Conservation (phyloP, 2,113 vertebrate genomes). For the Epinephelus lanceolatus region DNA sequence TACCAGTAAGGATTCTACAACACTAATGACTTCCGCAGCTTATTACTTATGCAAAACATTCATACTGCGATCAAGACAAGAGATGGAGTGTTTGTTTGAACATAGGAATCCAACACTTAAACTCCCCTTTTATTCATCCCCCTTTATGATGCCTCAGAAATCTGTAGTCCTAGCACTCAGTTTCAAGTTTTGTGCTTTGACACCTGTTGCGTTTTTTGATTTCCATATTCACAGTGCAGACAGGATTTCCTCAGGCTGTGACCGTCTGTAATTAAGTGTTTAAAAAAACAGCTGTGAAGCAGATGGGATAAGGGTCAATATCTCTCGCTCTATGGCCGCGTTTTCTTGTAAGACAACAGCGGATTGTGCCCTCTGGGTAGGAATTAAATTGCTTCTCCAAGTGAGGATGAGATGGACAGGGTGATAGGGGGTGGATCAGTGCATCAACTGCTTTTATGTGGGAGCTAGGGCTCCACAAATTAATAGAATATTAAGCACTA, state of each 20-base stretch:
- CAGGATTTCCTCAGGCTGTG: background rate
- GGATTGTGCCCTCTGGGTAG: background rate
- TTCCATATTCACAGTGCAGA: background rate
- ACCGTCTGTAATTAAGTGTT: background rate
- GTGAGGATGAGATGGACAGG: background rate
- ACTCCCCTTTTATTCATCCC: background rate
- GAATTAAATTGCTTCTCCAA: background rate
- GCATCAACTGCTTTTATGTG: conserved; percentile 29
- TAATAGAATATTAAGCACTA: too few relatives aligned
- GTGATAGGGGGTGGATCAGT: background rate
- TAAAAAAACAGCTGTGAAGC: background rate
- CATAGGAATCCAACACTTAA: background rate
- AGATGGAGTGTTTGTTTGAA: background rate
- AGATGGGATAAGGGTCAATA: background rate
- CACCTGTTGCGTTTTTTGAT: background rate
- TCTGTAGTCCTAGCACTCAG: background rate
- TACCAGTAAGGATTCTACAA: background rate
- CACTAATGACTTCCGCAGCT: background rate
- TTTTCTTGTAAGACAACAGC: background rate
- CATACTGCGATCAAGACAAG: background rate
- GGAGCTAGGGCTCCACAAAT: too few relatives aligned
- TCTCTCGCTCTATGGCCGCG: background rate
- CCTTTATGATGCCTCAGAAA: background rate
- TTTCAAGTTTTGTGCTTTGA: background rate
- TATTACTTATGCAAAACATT: background rate